These are phyloP conservation scores for Pipistrellus kuhlii DNA, from an alignment of 2,797 vertebrate species.

Conservation along the genomic window DNA sequence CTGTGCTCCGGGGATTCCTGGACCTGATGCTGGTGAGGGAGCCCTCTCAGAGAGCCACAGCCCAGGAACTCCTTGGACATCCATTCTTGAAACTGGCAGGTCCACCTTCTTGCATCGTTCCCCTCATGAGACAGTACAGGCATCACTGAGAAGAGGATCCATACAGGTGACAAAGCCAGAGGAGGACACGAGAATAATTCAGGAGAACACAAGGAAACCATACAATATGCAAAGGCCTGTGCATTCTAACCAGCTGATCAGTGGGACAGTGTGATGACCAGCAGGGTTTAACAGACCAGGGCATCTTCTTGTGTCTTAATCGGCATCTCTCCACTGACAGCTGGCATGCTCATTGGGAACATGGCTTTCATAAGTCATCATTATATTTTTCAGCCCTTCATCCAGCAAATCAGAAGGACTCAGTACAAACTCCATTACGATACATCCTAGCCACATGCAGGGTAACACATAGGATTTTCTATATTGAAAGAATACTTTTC, in stretches of 20 bases:
- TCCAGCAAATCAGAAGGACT: slow-evolving; percentile 70
- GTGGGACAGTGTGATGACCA: slow-evolving; percentile 43
- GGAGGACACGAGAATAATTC: not conserved
- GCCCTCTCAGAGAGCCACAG: slow-evolving; percentile 96
- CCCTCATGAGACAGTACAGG: slow-evolving; percentile 98
- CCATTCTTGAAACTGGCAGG: slow-evolving; percentile 96
- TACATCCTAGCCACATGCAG: slow-evolving; percentile 86
- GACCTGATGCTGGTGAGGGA: slow-evolving; percentile 98
- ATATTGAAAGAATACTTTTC: slow-evolving; percentile 89
- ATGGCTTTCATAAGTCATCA: slow-evolving; percentile 50
- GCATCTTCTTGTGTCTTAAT: slow-evolving; percentile 68
- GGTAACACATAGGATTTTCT: slow-evolving; percentile 84
- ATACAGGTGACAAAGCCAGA: not conserved
- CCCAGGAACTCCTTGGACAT: slow-evolving; percentile 95
- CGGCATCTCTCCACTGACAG: slow-evolving; percentile 76
- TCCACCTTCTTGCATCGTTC: slow-evolving; percentile 96
- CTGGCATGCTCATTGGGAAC: not conserved
- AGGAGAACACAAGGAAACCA: slow-evolving; percentile 5
- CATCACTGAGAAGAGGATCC: slow-evolving; percentile 90
- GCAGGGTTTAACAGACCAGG: slow-evolving; percentile 65
- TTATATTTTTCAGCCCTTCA: slow-evolving; percentile 76
- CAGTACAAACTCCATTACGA: slow-evolving; percentile 72
- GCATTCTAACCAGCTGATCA: slow-evolving; percentile 46
- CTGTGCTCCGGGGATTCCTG: slow-evolving; percentile 94
- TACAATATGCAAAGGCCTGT: slow-evolving; percentile 54